These are phyloP conservation scores for Picus viridis DNA, from an alignment of 2,797 vertebrate genomes.

Conservation along the genomic window DNA sequence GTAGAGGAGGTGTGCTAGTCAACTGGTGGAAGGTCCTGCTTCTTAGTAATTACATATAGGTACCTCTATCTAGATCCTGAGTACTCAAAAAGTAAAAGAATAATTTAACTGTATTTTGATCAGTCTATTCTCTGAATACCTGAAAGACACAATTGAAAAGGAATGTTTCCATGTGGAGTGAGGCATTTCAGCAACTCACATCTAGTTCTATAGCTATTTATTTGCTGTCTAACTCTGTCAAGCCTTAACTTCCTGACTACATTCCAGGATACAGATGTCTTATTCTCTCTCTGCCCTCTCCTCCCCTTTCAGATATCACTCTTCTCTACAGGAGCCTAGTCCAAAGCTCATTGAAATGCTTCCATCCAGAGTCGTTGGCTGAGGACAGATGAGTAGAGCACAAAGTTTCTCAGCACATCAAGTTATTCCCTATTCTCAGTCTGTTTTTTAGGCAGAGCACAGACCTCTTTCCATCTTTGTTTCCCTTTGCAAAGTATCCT, in stretches of 20 bases:
- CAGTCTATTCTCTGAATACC: neutral
- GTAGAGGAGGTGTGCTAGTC: neutral
- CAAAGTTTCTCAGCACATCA: neutral
- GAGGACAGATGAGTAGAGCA: neutral
- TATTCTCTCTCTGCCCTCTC: conserved; percentile 33
- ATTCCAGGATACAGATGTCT: conserved; percentile 57
- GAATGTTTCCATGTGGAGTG: neutral
- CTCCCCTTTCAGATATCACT: conserved; percentile 20
- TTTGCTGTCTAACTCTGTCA: conserved; percentile 44
- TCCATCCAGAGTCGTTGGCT: conserved; percentile 7
- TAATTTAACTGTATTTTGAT: neutral
- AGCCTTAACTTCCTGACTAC: conserved; percentile 47
- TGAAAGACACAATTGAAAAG: conserved; percentile 1
- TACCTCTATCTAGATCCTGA: neutral
- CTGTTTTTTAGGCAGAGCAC: neutral
- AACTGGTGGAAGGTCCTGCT: neutral
- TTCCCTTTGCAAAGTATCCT: neutral
- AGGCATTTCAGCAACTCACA: conserved; percentile 8
- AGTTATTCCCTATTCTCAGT: neutral
- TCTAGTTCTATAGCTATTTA: neutral
- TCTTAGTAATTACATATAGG: neutral
- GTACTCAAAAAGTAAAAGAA: neutral
- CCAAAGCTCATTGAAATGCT: conserved; percentile 18
- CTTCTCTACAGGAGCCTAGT: neutral
- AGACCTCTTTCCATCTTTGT: neutral